Percentiles rank a stretch among this genome's conserved stretches.
phyloP scores from a whole-genome alignment of 2,797 vertebrate genomes.

The Semotilus atromaculatus region DNA sequence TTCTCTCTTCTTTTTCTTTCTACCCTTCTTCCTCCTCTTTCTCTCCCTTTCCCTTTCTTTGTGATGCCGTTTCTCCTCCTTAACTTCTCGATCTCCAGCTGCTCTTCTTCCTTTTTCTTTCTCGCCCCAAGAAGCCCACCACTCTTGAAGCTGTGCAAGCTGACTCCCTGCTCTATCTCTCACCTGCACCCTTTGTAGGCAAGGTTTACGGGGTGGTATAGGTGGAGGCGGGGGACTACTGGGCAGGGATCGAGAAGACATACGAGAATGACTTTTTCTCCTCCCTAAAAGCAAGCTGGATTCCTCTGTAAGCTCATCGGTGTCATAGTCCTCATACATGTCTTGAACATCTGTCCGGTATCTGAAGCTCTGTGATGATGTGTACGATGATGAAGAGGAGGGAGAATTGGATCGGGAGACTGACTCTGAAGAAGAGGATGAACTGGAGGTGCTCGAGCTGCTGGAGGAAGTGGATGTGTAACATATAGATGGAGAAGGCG shows the following conservation, averaged over 20 bases:
- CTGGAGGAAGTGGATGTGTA: constrained; percentile 75
- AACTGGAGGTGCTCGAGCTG: constrained; percentile 73
- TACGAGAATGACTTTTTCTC: constrained; percentile 74
- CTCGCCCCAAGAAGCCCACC: constrained; percentile 83
- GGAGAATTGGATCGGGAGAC: constrained; percentile 79
- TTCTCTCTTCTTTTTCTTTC: constrained; percentile 79
- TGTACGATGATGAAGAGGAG: constrained; percentile 77
- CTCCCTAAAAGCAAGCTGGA: constrained; percentile 81
- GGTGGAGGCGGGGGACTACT: constrained; percentile 81
- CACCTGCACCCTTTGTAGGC: constrained; percentile 79
- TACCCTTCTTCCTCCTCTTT: constrained; percentile 77
- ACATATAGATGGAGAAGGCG: constrained; percentile 76
- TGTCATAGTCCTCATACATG: constrained; percentile 76
- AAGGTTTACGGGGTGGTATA: constrained; percentile 79
- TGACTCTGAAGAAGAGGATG: constrained; percentile 77
- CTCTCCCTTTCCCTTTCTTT: constrained; percentile 63
- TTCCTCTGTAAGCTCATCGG: constrained; percentile 81
- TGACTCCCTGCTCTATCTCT: constrained; percentile 78
- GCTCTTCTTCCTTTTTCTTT: constrained; percentile 70
- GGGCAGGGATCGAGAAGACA: constrained; percentile 79
- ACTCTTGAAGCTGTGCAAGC: constrained; percentile 80
- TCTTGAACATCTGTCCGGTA: constrained; percentile 74
- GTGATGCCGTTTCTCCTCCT: constrained; percentile 60
- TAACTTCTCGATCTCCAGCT: constrained; percentile 48
- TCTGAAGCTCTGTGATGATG: constrained; percentile 79